These are phyloP conservation scores for Leptinotarsa rubiginosa DNA, from an alignment of 2,888 invertebrate genomes.

Conservation along the genomic window DNA sequence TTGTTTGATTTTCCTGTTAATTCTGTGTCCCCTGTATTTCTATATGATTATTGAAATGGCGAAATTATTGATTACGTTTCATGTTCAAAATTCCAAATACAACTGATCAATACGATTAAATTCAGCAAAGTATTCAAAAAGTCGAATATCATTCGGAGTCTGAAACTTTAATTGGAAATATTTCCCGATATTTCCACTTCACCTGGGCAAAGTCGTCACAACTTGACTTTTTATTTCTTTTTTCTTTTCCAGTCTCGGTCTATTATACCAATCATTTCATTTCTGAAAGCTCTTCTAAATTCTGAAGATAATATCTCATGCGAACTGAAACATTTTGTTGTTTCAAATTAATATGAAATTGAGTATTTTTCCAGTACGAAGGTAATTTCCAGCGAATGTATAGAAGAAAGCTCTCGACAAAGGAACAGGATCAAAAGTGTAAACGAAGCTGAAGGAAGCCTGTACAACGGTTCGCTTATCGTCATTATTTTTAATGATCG, in stretches of 20 bases:
- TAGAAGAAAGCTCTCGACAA: not conserved
- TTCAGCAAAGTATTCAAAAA: too few relatives aligned
- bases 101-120: too few relatives aligned
- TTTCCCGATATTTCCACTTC: too few relatives aligned
- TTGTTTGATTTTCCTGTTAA: too few relatives aligned
- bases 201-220: too few relatives aligned
- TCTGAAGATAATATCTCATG: not conserved
- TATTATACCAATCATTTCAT: not conserved
- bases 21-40: too few relatives aligned
- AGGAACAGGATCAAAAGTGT: slow-evolving; percentile 6
- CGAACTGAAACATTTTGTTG: not conserved
- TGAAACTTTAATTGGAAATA: too few relatives aligned
- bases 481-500: slow-evolving; percentile 9
- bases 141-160: too few relatives aligned
- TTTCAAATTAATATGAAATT: not conserved
- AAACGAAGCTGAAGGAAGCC: not conserved
- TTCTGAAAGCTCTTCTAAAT: not conserved
- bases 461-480: not conserved
- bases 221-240: too few relatives aligned
- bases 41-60: too few relatives aligned
- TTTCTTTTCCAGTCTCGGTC: not conserved
- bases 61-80: too few relatives aligned
- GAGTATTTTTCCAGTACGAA: not conserved
- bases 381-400: not conserved
- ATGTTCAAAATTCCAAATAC: too few relatives aligned